Evolutionary conservation across 2,888 invertebrate species (phyloP).

Genomic region (Polia nebulosa): DNA sequence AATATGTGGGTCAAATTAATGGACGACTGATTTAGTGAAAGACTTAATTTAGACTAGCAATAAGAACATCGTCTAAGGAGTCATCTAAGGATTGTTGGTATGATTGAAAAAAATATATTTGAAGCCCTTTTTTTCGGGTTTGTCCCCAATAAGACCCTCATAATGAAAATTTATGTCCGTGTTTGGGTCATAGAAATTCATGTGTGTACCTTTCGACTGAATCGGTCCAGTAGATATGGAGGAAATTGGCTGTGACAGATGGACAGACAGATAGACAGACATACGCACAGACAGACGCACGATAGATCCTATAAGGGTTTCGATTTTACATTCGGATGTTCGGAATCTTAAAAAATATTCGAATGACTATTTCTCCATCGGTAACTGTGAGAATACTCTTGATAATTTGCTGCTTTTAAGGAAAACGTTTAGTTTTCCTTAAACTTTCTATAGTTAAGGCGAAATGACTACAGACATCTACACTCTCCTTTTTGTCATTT

Average conservation of each 20-base stretch:
- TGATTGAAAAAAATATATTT: too few species aligned
- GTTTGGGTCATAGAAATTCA: too few species aligned
- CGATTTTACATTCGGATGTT: too few species aligned
- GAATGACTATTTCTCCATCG: not conserved
- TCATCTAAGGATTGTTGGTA: not conserved
- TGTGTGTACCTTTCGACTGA: too few species aligned
- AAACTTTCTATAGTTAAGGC: conserved; percentile 21
- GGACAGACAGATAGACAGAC: too few species aligned
- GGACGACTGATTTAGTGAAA: not conserved
- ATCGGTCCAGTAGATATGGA: too few species aligned
- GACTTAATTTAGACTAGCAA: not conserved
- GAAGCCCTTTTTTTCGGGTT: too few species aligned
- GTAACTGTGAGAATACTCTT: not conserved
- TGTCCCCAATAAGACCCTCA: too few species aligned
- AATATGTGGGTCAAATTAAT: conserved; percentile 27
- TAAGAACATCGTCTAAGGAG: not conserved
- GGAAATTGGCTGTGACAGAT: too few species aligned
- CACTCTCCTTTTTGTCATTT: not conserved
- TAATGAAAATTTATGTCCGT: too few species aligned
- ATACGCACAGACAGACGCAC: too few species aligned
- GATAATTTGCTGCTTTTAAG: not conserved
- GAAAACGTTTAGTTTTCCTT: conserved; percentile 28
- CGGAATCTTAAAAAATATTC: not conserved
- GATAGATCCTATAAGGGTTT: too few species aligned
- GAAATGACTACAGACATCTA: not conserved